Conservation (phyloP, 2,113 vertebrate genomes). For the Cygnus atratus region DNA sequence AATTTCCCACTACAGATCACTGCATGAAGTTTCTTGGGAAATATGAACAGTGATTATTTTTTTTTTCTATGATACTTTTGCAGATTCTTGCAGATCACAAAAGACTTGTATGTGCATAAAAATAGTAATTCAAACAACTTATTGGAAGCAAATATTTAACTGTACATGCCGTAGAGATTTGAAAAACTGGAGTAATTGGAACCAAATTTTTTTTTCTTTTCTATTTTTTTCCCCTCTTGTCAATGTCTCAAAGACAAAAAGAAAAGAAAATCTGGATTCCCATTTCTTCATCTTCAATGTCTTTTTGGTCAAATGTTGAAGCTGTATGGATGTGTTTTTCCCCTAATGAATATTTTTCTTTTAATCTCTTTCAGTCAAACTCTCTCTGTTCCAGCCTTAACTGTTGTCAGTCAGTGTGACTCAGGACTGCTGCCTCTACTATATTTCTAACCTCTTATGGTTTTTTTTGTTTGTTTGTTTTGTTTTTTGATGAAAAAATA, state of each 20-base stretch:
- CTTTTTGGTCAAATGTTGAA: background rate
- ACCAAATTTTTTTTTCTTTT: background rate
- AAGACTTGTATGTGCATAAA: background rate
- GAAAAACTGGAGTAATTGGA: background rate
- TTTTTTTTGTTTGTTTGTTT: no score
- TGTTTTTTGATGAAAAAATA: background rate
- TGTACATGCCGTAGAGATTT: background rate
- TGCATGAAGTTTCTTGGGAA: background rate
- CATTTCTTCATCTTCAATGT: background rate
- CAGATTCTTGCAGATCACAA: background rate
- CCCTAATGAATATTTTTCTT: background rate
- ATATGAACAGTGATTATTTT: background rate
- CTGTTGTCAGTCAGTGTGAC: background rate
- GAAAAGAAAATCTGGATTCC: accelerated
- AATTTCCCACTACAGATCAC: background rate
- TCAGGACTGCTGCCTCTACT: background rate
- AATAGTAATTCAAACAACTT: background rate
- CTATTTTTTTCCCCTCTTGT: background rate
- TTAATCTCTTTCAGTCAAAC: background rate
- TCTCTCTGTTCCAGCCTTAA: background rate
- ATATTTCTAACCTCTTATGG: background rate
- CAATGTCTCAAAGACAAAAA: background rate
- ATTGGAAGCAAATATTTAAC: background rate
- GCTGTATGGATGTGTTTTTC: accelerated
- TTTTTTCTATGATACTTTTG: background rate